These are phyloP conservation scores for Cataglyphis cursor DNA, from an alignment of 2,888 invertebrate genomes.

Conservation along the genomic window DNA sequence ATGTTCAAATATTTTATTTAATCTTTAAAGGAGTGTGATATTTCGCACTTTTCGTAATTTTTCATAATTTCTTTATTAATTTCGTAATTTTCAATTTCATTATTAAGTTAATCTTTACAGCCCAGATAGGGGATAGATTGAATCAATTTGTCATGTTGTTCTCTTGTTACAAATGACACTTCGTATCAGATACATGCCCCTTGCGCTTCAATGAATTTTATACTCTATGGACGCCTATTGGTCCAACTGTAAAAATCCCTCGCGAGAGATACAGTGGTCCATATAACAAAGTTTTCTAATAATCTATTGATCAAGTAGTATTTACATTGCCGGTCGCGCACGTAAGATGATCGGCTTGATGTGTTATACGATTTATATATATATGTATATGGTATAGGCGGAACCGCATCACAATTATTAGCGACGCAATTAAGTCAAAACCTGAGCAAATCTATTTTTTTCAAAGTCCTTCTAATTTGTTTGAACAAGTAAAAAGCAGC, in stretches of 20 bases:
- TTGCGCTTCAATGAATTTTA: constrained; percentile 28
- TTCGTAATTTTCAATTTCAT: too few species aligned
- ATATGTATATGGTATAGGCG: neutral
- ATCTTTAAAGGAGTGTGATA: too few species aligned
- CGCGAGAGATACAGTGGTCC: constrained; percentile 26
- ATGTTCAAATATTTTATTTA: too few species aligned
- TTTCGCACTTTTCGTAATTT: too few species aligned
- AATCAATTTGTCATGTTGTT: neutral
- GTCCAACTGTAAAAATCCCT: constrained; percentile 31
- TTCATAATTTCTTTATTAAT: too few species aligned
- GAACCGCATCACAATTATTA: neutral
- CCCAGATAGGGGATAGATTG: too few species aligned
- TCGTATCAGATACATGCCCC: constrained; percentile 3
- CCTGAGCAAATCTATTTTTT: neutral
- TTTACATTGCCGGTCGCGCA: constrained; percentile 37
- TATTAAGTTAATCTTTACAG: too few species aligned
- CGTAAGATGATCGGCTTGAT: constrained; percentile 3
- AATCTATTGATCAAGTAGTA: constrained; percentile 31
- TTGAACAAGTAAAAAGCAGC: neutral
- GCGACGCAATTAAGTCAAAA: constrained; percentile 29
- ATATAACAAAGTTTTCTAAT: constrained; percentile 48
- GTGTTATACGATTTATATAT: neutral
- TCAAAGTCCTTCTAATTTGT: neutral
- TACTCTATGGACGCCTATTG: constrained; percentile 21
- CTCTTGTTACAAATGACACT: constrained; percentile 20